Evolutionary conservation across 2,797 vertebrate species (phyloP), one percentile per base, ranked within the genome.

Genomic region (Rhinella marina): DNA sequence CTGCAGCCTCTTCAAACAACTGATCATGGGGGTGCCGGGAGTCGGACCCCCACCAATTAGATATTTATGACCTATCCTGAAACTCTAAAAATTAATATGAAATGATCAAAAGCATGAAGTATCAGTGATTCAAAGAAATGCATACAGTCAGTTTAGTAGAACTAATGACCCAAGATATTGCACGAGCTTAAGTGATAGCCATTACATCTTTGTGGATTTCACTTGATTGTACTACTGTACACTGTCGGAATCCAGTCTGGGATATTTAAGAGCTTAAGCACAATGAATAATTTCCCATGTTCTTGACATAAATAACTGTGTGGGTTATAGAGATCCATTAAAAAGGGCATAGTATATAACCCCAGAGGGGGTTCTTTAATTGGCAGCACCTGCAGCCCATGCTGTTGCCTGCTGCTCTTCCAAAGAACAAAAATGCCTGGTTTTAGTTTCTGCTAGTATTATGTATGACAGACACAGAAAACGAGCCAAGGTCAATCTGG

Each of bases 351-450:
- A 50, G 41, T 54, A 50, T 85, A 85, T 85, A 13, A 66, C 23
- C 48, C 72, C 73, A 23, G 6, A 54, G 73, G 84, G 84, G 59
- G 19, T 75, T 54, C 21, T 12, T 11, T 85, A 77, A 77, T 85
- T 78, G 84, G 32, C 57, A 85, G 41, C 84, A 85, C 73, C 70
- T 82, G 81, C 72, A 61, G 64, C 61, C 48, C 72, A 87, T 23
- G 48, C 81, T 79, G 59, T 75, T 83, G 72, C 81, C 86, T 79
- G 59, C 25, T 88, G 86, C 52, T 83, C 81, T 11, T 87, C 29
- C 59, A 75, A 73, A 87, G 16, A 66, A 77, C 25, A 82, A 52
- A 41, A 87, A 78, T 83, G 81, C 81, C 75, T 88, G 86, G 27
- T 57, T 88, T 88, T 68, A 68, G 48, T 78, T 79, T 83, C 23